Evolutionary conservation across 2,888 invertebrate genomes (phyloP).

Genomic region (Tetropium fuscum): DNA sequence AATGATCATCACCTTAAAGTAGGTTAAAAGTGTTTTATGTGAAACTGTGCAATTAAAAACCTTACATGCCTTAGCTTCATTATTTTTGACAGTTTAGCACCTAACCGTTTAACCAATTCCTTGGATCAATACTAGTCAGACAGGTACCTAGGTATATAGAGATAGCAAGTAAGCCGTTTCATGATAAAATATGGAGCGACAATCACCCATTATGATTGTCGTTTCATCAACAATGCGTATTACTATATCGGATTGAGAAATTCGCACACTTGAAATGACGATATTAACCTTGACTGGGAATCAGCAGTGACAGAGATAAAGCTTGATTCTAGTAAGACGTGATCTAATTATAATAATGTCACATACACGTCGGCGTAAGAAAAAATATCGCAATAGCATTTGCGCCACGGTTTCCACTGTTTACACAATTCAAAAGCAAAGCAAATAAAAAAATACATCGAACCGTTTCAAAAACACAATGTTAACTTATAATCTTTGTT

Average conservation of each 20-base stretch:
- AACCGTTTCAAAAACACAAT: conserved; percentile 20
- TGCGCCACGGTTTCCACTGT: conserved; percentile 14
- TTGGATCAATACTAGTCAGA: too few relatives aligned
- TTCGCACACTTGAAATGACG: not conserved
- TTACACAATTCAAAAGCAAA: not conserved
- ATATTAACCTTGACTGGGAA: not conserved
- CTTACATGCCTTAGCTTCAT: too few relatives aligned
- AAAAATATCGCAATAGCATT: conserved; percentile 21
- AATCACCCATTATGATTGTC: too few relatives aligned
- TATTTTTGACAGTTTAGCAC: too few relatives aligned
- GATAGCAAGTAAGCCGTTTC: too few relatives aligned
- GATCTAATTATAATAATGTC: conserved; percentile 11
- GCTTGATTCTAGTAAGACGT: conserved; percentile 7
- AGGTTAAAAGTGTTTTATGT: too few relatives aligned
- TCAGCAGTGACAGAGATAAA: conserved; percentile 3
- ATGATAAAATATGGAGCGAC: too few relatives aligned
- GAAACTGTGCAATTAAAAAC: too few relatives aligned
- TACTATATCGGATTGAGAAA: not conserved
- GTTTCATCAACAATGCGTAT: not conserved
- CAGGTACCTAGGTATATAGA: too few relatives aligned
- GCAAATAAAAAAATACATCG: not conserved
- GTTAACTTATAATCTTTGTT: conserved; percentile 29
- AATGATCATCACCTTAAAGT: too few relatives aligned
- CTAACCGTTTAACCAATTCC: too few relatives aligned
- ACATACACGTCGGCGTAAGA: not conserved